Evolutionary conservation across 2,113 vertebrate species (phyloP), one percentile per base, ranked within the genome.

Genomic region (Clinocottus analis): DNA sequence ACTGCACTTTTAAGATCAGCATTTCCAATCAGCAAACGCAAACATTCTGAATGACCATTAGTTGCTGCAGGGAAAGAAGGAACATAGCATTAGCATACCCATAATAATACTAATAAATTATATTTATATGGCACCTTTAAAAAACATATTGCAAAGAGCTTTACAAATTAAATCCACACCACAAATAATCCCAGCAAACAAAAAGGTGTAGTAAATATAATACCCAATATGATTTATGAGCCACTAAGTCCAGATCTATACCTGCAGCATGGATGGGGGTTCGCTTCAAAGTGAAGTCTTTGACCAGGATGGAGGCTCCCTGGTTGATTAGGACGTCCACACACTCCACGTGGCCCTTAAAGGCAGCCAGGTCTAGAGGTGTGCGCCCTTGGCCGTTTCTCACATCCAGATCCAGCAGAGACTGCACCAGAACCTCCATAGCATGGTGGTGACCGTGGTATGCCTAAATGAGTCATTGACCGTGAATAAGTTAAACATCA

Each of bases 261-360:
- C 98, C 98, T 95, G 98, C 98, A 84, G 97, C 97, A 77, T 99
- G 98, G 84, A 99, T 97, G 53, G 98, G 97, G 8, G 97, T 99
- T 91, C 98, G 95, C 92, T 99, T 99, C 72, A 97, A 92, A 80
- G 96, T 91, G 72, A 96, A 99, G 88, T 99, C 98, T 93, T 99
- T 99, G 33, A 99, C 97, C 87, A 99, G 89, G 85, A 98, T 97
- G 23, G 98, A 99, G 64, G 98, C 97, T 82, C 98, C 98, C 93
- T 99, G 98, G 92, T 97, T 98, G 90, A 99, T 98, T 27, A 99
- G 96, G 77, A 99, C 97, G 56, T 99, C 97, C 89, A 99, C 97
- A 93, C 98, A 99, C 93, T 99, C 97, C 58, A 98, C 96, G 0
- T 99, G 98, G 75, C 98, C 98, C 90, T 98, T 98, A 77, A 99